Conservation (phyloP, 2,797 vertebrate genomes). For the Eremophila alpestris region DNA sequence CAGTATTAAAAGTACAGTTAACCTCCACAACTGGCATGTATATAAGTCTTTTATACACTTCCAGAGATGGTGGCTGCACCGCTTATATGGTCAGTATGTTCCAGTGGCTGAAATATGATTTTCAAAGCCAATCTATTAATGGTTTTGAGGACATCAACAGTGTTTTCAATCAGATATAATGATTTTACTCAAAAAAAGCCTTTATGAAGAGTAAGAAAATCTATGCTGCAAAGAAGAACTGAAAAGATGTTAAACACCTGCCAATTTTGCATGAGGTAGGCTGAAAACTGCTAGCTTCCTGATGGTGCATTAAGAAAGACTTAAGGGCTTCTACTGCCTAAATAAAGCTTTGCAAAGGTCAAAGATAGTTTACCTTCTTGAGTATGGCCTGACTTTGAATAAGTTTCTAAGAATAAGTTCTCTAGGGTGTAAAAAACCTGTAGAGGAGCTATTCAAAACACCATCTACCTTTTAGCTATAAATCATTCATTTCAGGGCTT, state of each 20-base stretch:
- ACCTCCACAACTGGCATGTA: accelerated
- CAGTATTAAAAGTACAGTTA: background rate
- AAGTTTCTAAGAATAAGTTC: background rate
- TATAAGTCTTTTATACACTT: background rate
- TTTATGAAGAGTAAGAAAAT: background rate
- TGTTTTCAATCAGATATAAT: background rate
- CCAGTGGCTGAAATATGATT: background rate
- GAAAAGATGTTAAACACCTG: background rate
- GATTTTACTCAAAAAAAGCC: background rate
- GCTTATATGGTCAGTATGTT: background rate
- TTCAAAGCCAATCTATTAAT: background rate
- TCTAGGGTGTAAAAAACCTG: background rate
- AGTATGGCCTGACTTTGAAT: background rate
- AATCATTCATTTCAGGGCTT: background rate
- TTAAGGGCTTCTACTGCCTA: background rate
- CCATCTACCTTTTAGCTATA: background rate
- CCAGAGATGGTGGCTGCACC: background rate
- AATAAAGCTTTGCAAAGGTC: background rate
- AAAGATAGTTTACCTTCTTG: background rate
- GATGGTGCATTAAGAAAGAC: background rate
- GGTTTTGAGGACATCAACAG: background rate
- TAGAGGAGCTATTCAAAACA: background rate
- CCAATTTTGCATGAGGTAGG: background rate
- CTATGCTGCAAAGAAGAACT: background rate
- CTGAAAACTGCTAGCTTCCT: background rate